Base-by-base conservation (phyloP, 2,113 vertebrate species). In the Gnathonemus longibarbis region DNA sequence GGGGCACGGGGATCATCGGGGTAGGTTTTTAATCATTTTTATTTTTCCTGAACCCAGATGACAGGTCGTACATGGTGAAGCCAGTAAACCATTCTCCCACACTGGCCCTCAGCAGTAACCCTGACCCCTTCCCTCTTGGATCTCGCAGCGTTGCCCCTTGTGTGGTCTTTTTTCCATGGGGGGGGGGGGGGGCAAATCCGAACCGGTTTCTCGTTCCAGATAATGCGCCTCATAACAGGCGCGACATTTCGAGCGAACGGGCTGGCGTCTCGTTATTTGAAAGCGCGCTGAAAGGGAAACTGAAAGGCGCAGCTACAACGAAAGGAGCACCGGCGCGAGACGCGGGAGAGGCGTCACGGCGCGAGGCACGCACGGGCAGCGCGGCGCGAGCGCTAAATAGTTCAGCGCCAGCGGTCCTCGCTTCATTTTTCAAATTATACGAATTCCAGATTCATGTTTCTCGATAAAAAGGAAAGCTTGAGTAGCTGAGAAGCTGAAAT, bases 1-100 rank as follows among this genome's bases (percentile, higher is more conserved):
- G 74, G 74, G 74, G 15, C 31, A 80, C 35, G 24, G 91, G 91
- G 93, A 90, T 92, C 93, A 88, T 93, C 90, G 48, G 50, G 62
- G 91, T 39, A 80, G 89, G 89, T 93, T 93, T 91, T 93, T 91
- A 87, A 17, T 31, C 80, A 89, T 92, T 92, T 91, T 90, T 88
- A 90, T 91, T 94, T 94, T 94, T 93, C 93, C 91, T 90, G 88
- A 90, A 92, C 94, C 91, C 77, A 87, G 83, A 89, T 91, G 92
- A 91, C 93, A 90, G 90, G 93, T 91, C 45, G 91, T 91, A 87
- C 92, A 56, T 70, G 91, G 88, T 89, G 87, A 39, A 90, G 21
- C 88, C 53, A 87, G 52, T 66, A 84, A 85, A 46, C 89, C 87
- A 90, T 93, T 90, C 88, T 24, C 39, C 90, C 46, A 80, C 85